Evolutionary conservation across 1,140 invertebrate genomes (phyloP).

Genomic region (Zaprionus ghesquierei): DNA sequence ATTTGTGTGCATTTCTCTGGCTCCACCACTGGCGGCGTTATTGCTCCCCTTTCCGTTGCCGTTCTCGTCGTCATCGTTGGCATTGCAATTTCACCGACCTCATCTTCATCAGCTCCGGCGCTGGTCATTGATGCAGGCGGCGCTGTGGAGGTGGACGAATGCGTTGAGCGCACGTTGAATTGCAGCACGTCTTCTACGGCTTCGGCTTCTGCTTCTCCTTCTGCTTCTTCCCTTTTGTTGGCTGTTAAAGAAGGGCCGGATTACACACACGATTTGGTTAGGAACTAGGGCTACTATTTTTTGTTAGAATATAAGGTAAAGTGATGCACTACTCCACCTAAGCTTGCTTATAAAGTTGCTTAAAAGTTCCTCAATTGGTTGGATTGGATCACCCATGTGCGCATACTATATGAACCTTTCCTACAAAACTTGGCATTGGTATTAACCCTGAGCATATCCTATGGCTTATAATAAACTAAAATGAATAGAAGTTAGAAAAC

Average conservation of each 20-base stretch:
- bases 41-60: conserved; percentile 30
- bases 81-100: conserved; percentile 7
- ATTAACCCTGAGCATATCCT: too few species aligned
- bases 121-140: conserved; percentile 71
- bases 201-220: not conserved
- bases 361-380: too few species aligned
- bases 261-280: conserved; percentile 4
- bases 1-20: not conserved
- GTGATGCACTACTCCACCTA: too few species aligned
- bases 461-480: too few species aligned
- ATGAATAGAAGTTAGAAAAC: too few species aligned
- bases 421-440: too few species aligned
- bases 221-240: conserved; percentile 16
- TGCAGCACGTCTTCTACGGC: not conserved
- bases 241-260: conserved; percentile 28
- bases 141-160: conserved; percentile 67
- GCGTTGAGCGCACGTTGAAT: conserved; percentile 40
- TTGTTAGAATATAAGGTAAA: too few species aligned
- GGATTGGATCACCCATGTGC: too few species aligned
- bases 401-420: too few species aligned
- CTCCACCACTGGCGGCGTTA: conserved; percentile 5
- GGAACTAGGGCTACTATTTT: not conserved
- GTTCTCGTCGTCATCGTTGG: not conserved
- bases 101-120: conserved; percentile 43
- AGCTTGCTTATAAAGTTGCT: too few species aligned